Evolutionary conservation across 2,113 vertebrate species (phyloP).

Genomic region (Rhombomys opimus): DNA sequence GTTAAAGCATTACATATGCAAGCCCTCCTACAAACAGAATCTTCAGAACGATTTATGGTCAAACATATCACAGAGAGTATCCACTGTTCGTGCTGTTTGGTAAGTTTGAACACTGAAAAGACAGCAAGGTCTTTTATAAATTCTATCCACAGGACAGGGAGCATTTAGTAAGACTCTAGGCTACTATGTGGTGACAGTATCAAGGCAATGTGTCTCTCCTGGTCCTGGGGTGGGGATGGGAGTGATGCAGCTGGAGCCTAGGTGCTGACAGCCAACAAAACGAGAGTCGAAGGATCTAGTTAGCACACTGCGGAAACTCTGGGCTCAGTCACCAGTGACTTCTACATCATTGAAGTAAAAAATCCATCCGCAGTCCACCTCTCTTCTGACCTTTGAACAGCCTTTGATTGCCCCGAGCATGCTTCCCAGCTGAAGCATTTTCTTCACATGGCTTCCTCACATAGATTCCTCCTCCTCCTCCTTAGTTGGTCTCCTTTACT

Average conservation of each 20-base stretch:
- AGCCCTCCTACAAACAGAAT: background rate
- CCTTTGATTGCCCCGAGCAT: background rate
- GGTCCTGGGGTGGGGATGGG: background rate
- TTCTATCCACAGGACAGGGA: background rate
- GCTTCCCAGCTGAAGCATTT: background rate
- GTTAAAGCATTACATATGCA: background rate
- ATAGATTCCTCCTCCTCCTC: background rate
- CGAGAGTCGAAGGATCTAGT: slow-evolving; percentile 35
- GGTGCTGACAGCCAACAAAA: background rate
- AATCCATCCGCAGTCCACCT: background rate
- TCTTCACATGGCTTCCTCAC: background rate
- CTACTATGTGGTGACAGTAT: background rate
- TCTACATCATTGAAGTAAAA: background rate
- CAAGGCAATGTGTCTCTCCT: background rate
- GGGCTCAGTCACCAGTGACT: background rate
- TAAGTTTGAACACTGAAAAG: background rate
- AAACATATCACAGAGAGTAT: background rate
- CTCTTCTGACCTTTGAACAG: background rate
- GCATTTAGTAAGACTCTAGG: background rate
- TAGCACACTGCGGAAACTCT: slow-evolving; percentile 7
- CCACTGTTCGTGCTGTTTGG: background rate
- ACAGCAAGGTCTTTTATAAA: slow-evolving; percentile 14
- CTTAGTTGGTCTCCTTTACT: background rate
- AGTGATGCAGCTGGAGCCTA: background rate
- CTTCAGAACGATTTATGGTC: slow-evolving; percentile 3